Percentiles rank a stretch among this genome's conserved stretches.
phyloP scores from a whole-genome alignment of 1,140 invertebrate genomes.

The Choristoneura fumiferana region DNA sequence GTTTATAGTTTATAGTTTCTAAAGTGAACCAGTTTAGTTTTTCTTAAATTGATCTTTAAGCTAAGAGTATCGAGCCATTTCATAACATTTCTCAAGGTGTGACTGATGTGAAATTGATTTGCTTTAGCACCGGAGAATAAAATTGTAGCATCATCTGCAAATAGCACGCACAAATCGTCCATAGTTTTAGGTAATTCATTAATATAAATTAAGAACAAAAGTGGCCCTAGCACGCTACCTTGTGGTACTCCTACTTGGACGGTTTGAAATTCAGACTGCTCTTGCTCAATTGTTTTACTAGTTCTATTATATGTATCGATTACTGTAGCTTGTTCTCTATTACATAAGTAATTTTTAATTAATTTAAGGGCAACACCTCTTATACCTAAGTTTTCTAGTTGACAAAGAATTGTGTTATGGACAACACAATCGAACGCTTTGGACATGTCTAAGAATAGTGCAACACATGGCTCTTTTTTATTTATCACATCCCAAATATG shows the following conservation, averaged over 20 bases:
- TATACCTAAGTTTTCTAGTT: constrained; percentile 4
- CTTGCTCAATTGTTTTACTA: not conserved
- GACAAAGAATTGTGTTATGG: not conserved
- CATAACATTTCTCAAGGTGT: too few relatives aligned
- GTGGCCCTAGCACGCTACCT: not conserved
- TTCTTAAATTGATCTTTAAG: too few relatives aligned
- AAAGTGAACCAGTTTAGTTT: too few relatives aligned
- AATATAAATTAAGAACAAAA: constrained; percentile 17
- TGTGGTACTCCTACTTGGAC: not conserved
- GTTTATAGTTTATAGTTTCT: too few relatives aligned
- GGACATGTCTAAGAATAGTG: constrained; percentile 13
- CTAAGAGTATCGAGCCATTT: too few relatives aligned
- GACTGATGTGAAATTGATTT: too few relatives aligned
- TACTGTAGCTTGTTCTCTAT: not conserved
- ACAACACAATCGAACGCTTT: constrained; percentile 15
- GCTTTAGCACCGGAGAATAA: not conserved
- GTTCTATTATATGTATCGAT: not conserved
- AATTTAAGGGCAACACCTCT: constrained; percentile 5
- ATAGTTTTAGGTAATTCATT: constrained; percentile 8
- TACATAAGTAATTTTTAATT: not conserved
- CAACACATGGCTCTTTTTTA: not conserved
- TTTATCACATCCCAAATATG: not conserved
- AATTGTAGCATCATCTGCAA: constrained; percentile 16
- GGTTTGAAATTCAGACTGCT: not conserved
- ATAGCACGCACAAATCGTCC: not conserved